Evolutionary conservation across 2,113 vertebrate species (phyloP), one percentile per base, ranked within the genome.

Genomic region (Pangasianodon gigas): DNA sequence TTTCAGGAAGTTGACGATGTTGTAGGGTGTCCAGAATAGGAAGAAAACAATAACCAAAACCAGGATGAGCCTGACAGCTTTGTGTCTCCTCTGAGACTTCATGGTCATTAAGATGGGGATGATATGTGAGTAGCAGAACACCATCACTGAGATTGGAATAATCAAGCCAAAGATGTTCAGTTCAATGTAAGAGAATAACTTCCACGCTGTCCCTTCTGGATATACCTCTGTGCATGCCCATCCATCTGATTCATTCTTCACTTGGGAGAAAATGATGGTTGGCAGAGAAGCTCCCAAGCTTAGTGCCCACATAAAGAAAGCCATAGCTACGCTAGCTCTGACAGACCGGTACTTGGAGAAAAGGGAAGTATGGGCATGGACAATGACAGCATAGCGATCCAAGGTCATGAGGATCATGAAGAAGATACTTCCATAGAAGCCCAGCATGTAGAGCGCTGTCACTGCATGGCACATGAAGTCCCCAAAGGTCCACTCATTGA

Each of bases 321-420:
- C 92, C 71, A 97, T 29, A 77, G 9, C 21, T 0, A 91, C 2
- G 29, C 96, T 96, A 46, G 79, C 6, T 4, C 41, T 87, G 67
- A 92, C 0, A 0, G 96, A 97, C 54, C 97, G 96, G 87, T 94
- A 93, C 3, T 37, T 92, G 1, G 95, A 87, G 29, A 96, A 90
- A 7, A 87, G 26, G 4, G 83, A 37, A 0, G 90, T 94, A 6
- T 96, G 92, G 0, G 96, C 89, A 0, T 96, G 95, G 88, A 97
- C 94, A 0, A 99, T 95, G 26, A 96, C 95, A 87, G 96, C 9
- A 51, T 98, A 99, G 90, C 97, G 96, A 94, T 98, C 97, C 0
- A 98, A 0, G 0, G 97, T 98, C 97, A 98, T 97, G 89, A 96
- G 92, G 2, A 97, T 95, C 94, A 98, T 95, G 87, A 97, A 98